phyloP scores from a whole-genome alignment of 2,113 vertebrate genomes.

The Dipodomys ordii region DNA sequence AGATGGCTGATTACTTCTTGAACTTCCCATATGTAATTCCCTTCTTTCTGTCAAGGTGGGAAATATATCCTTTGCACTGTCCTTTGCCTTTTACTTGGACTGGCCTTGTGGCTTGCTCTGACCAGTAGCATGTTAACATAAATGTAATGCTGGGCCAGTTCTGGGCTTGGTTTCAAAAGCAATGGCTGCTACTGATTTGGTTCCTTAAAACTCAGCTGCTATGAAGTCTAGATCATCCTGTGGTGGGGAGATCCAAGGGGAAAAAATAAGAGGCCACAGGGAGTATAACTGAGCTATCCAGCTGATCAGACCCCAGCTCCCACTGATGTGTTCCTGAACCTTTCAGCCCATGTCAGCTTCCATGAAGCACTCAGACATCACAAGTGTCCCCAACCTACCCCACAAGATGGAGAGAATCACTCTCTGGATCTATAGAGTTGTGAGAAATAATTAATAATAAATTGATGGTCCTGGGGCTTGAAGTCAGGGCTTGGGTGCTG shows the following conservation, averaged over 20 bases:
- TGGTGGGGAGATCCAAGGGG: neutral
- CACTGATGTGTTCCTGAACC: neutral
- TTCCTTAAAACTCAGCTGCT: neutral
- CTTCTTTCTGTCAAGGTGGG: neutral
- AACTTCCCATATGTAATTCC: neutral
- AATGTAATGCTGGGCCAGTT: neutral
- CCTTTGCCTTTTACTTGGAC: neutral
- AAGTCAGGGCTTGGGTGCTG: too few species aligned
- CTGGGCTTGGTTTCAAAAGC: neutral
- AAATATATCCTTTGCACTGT: fast-evolving
- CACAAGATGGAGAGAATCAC: neutral
- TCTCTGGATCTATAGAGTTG: neutral
- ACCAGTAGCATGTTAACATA: neutral
- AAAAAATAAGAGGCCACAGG: neutral
- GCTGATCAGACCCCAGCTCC: neutral
- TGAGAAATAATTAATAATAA: neutral
- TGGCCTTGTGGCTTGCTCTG: neutral
- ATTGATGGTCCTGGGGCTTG: neutral
- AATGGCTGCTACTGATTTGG: neutral
- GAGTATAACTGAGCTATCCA: neutral
- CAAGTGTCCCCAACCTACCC: neutral
- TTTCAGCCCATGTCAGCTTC: neutral
- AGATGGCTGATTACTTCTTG: neutral
- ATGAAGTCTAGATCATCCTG: neutral
- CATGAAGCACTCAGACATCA: neutral